Percentiles rank a stretch among this genome's conserved stretches.
Conservation (phyloP, 2,888 invertebrate genomes). For the Neuroscelio doddi region DNA sequence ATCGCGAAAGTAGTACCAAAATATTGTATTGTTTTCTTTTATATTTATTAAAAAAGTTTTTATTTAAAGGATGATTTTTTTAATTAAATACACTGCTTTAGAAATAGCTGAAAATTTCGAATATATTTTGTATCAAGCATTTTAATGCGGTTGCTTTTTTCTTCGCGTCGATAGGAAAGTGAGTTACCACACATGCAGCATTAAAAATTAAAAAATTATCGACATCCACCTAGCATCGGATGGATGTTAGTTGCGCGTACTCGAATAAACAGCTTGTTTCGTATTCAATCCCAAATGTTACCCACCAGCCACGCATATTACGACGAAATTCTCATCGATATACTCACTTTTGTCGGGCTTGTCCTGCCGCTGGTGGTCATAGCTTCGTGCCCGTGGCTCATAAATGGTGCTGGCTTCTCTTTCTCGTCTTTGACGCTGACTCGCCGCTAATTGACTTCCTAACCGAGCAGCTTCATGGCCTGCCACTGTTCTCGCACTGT, state of each 20-base stretch:
- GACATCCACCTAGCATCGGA: constrained; percentile 13
- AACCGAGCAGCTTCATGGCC: constrained; percentile 86
- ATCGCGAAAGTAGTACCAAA: background rate
- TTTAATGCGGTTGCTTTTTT: too few relatives aligned
- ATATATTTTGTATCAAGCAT: too few relatives aligned
- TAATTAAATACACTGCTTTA: too few relatives aligned
- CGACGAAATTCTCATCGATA: constrained; percentile 2
- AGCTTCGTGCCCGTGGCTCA: constrained; percentile 80
- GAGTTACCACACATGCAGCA: constrained; percentile 31
- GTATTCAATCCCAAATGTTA: constrained; percentile 38
- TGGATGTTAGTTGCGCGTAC: constrained; percentile 11
- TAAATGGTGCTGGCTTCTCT: constrained; percentile 62
- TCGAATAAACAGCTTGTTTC: background rate
- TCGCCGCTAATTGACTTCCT: constrained; percentile 75
- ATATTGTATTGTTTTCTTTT: constrained; percentile 1
- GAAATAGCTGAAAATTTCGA: too few relatives aligned
- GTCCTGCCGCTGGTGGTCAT: constrained; percentile 76
- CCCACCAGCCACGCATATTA: constrained; percentile 33
- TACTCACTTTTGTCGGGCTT: constrained; percentile 73
- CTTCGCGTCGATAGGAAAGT: background rate
- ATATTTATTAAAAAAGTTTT: too few relatives aligned
- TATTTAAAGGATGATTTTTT: too few relatives aligned
- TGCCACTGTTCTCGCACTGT: constrained; percentile 77
- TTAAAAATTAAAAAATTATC: constrained; percentile 36
- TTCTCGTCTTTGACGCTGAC: constrained; percentile 68